Evolutionary conservation across 2,113 vertebrate species (phyloP), one percentile per base, ranked within the genome.

Genomic region (Cryptotis parvus): DNA sequence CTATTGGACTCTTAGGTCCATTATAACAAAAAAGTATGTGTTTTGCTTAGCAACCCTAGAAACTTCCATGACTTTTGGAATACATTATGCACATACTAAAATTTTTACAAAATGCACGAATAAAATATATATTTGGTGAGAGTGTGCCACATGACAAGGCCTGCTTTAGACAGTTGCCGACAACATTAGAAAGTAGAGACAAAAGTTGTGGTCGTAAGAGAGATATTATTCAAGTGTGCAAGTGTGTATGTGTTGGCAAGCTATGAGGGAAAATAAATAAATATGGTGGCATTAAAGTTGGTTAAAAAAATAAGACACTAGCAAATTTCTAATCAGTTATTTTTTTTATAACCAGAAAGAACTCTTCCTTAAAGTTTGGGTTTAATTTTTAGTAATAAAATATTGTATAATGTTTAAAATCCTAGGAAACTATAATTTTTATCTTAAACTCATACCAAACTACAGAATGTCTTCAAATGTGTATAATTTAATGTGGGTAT

Each of bases 401-500:
- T 81, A 75, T 90, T 63, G 18, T 9, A 68, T 91, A 70, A 96
- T 77, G 14, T 84, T 3, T 88, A 89, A 91, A 91, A 78, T 80
- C n/a, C 33, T 35, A 55, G 22, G 58, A 61, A 84, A 84, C 31
- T 72, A 77, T 33, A 79, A 65, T 43, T 94, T 85, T 94, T 69
- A 88, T 94, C 81, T 87, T 84, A 95, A 94, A 81, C 65, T 91
- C 73, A 52, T 77, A 79, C 74, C 90, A 94, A 92, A 95, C 85
- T 41, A 81, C 31, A 91, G 61, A 88, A 85, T 95, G 61, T 88
- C 84, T 94, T 85, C 66, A 90, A 95, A 82, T 94, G 82, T 94
- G 92, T 89, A 86, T 95, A 83, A 92, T 96, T 96, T 90, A 89
- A 95, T 77, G 82, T 90, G 92, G 94, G 79, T 91, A 89, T 89